These are phyloP conservation scores for Subanguina moxae DNA, from an alignment of 1,140 invertebrate genomes.

Conservation along the genomic window DNA sequence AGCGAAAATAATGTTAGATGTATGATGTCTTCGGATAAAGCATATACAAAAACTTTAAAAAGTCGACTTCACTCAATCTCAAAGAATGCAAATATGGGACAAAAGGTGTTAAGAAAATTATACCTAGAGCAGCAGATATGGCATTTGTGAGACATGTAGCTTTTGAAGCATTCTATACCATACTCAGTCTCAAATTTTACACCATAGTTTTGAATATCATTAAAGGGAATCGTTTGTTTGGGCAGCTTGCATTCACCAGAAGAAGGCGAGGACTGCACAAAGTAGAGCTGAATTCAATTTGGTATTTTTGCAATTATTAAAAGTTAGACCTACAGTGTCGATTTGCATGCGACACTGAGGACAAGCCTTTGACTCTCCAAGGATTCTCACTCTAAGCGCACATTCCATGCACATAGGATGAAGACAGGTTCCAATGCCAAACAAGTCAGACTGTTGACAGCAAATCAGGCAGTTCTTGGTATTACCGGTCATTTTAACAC, in stretches of 20 bases:
- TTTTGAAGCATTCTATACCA: slow-evolving; percentile 38
- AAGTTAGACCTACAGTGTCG: slow-evolving; percentile 14
- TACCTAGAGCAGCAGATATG: slow-evolving; percentile 28
- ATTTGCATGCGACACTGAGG: slow-evolving; percentile 37
- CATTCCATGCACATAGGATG: slow-evolving; percentile 42
- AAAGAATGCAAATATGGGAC: too few species aligned
- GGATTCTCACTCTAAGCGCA: slow-evolving; percentile 31
- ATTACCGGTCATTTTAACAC: slow-evolving; percentile 26
- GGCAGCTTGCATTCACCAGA: slow-evolving; percentile 17
- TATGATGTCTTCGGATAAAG: too few species aligned
- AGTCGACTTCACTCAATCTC: too few species aligned
- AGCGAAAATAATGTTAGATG: too few species aligned
- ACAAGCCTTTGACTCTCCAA: slow-evolving; percentile 25
- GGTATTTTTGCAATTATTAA: not conserved
- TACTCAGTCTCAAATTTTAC: slow-evolving; percentile 43
- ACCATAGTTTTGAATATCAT: slow-evolving; percentile 27
- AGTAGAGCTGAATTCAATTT: slow-evolving; percentile 33
- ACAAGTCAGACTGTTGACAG: slow-evolving; percentile 37
- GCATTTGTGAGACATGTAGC: slow-evolving; percentile 52
- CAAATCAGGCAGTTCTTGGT: slow-evolving; percentile 36
- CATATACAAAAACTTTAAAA: too few species aligned
- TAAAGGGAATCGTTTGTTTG: slow-evolving; percentile 5
- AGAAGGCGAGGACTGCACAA: slow-evolving; percentile 11
- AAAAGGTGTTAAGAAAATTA: too few species aligned
- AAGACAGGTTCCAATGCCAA: slow-evolving; percentile 29